These are phyloP conservation scores for Clarias gariepinus DNA, from an alignment of 2,113 vertebrate genomes.

Conservation along the genomic window DNA sequence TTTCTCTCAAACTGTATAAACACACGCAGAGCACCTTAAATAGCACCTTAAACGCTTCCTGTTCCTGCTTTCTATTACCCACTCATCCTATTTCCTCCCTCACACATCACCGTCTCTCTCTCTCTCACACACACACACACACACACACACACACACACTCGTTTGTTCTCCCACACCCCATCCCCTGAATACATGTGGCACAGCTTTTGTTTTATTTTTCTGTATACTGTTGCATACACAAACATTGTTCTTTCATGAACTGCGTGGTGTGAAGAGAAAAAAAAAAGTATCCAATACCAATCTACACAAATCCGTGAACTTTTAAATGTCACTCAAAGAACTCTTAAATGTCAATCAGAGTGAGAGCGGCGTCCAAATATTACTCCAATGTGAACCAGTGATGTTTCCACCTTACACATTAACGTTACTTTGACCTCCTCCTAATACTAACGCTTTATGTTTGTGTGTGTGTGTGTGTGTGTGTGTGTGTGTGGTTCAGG, in stretches of 20 bases:
- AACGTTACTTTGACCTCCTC: neutral
- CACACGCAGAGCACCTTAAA: slow-evolving; percentile 20
- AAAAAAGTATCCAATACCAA: slow-evolving; percentile 27
- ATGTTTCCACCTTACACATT: slow-evolving; percentile 6
- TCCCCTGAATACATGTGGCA: neutral
- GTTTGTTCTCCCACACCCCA: neutral
- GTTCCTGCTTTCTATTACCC: slow-evolving; percentile 31
- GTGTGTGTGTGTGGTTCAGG: slow-evolving; percentile 69
- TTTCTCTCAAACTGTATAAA: slow-evolving; percentile 33
- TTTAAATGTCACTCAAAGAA: slow-evolving; percentile 39
- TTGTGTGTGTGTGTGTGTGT: slow-evolving; percentile 1
- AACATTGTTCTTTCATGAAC: neutral
- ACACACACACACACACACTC: neutral
- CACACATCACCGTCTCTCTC: neutral
- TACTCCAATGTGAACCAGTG: neutral
- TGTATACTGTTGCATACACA: neutral
- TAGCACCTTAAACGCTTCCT: slow-evolving; percentile 13
- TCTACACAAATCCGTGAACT: slow-evolving; percentile 18
- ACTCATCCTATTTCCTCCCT: neutral
- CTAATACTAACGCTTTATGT: neutral
- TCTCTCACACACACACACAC: neutral
- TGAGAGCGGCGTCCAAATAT: slow-evolving; percentile 25
- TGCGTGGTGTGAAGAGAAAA: neutral
- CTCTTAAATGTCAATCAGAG: slow-evolving; percentile 44
- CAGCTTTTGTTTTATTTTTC: neutral